Evolutionary conservation across 2,888 invertebrate species (phyloP).

Genomic region (Anthoptus insignis): DNA sequence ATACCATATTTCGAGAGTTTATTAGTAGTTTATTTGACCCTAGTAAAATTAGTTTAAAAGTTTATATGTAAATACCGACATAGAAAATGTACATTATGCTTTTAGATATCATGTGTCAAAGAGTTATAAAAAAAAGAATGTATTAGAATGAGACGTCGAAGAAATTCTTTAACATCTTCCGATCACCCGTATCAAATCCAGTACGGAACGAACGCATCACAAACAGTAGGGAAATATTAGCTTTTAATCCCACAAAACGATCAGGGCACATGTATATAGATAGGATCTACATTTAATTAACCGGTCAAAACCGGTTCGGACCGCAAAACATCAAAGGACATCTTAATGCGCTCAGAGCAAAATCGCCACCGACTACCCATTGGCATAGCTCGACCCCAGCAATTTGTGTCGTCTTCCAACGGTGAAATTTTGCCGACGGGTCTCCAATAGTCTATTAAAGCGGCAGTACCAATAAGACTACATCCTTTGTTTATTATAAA

Average conservation of each 20-base stretch:
- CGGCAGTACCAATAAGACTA: constrained; percentile 81
- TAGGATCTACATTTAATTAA: constrained; percentile 77
- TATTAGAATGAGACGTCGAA: no score
- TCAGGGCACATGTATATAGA: constrained; percentile 66
- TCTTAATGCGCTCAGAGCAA: constrained; percentile 81
- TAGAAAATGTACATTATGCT: no score
- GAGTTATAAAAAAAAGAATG: no score
- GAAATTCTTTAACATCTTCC: no score
- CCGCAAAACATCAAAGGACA: constrained; percentile 83
- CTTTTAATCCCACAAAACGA: constrained; percentile 63
- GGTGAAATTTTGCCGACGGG: constrained; percentile 72
- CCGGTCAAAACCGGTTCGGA: constrained; percentile 72
- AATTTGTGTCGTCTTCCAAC: constrained; percentile 70
- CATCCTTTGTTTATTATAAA: constrained; percentile 86
- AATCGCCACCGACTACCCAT: constrained; percentile 76
- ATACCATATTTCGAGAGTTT: no score
- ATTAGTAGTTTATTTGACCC: no score
- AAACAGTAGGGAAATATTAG: constrained; percentile 57
- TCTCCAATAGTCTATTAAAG: constrained; percentile 78
- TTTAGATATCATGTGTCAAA: no score
- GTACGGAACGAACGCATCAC: constrained; percentile 52
- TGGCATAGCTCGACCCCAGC: constrained; percentile 68
- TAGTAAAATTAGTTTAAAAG: no score
- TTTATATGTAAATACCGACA: no score
- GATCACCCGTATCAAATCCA: no score